Conservation (phyloP, 2,888 invertebrate genomes). For the Eupithecia centaureata region DNA sequence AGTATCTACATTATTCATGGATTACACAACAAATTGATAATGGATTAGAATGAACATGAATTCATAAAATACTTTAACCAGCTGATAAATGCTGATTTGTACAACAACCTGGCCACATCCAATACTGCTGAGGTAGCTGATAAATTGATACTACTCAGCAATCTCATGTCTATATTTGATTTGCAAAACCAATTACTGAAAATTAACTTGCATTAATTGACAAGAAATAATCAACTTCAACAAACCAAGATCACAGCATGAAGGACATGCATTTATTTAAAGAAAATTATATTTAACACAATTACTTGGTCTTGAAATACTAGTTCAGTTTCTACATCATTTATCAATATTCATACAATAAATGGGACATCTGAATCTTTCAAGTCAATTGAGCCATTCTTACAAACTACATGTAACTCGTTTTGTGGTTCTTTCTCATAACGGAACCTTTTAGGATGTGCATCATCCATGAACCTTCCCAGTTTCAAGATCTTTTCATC, state of each 20-base stretch:
- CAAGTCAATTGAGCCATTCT: conserved; percentile 79
- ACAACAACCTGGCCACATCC: not conserved
- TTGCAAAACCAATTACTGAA: not conserved
- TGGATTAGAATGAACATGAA: not conserved
- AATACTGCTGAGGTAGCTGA: not conserved
- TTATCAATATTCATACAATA: conserved; percentile 55
- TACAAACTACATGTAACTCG: conserved; percentile 80
- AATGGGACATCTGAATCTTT: conserved; percentile 75
- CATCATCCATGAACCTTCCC: conserved; percentile 78
- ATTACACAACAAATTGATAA: conserved; percentile 54
- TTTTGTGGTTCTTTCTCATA: conserved; percentile 73
- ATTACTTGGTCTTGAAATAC: conserved; percentile 27
- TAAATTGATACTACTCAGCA: not conserved
- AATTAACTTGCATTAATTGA: not conserved
- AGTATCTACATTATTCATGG: conserved; percentile 43
- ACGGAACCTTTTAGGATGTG: conserved; percentile 76
- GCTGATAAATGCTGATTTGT: conserved; percentile 4
- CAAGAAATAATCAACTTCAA: not conserved
- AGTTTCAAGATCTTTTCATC: conserved; percentile 75
- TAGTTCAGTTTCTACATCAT: conserved; percentile 8
- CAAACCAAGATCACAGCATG: conserved; percentile 27
- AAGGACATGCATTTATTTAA: conserved; percentile 41
- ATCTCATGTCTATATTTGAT: not conserved
- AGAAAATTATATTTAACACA: conserved; percentile 40
- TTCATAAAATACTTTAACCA: conserved; percentile 25